A percentile compares a stretch with the other conserved stretches of the same genome.
Conservation (phyloP, 2,888 invertebrate species). For the Noctua pronuba region DNA sequence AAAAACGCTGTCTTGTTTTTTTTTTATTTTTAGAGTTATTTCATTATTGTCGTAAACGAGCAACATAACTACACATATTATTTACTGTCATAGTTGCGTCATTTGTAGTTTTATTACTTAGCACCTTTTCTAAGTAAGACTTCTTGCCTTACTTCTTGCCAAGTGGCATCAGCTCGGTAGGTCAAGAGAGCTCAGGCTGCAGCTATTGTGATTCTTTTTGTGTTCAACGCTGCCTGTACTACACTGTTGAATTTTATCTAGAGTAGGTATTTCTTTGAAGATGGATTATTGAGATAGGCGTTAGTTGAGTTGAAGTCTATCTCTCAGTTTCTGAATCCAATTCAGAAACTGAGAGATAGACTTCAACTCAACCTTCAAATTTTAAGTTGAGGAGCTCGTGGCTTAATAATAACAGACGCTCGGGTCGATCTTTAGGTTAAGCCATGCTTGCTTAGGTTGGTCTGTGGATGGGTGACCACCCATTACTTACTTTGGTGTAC, state of each 20-base stretch:
- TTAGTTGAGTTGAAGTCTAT: slow-evolving; percentile 3
- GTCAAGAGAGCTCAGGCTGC: slow-evolving; percentile 62
- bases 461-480: too few relatives aligned
- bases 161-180: slow-evolving; percentile 32
- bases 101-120: neutral
- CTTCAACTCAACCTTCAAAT: too few relatives aligned
- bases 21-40: too few relatives aligned
- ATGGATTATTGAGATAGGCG: slow-evolving; percentile 3
- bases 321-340: neutral
- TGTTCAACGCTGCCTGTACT: slow-evolving; percentile 27
- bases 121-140: neutral
- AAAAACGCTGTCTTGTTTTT: too few relatives aligned
- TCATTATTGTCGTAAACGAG: too few relatives aligned
- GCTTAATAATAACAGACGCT: too few relatives aligned
- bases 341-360: too few relatives aligned
- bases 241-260: slow-evolving; percentile 40
- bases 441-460: too few relatives aligned
- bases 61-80: neutral
- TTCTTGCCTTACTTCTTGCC: too few relatives aligned
- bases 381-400: too few relatives aligned
- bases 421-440: too few relatives aligned
- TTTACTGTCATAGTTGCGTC: neutral
- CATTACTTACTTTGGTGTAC: too few relatives aligned
- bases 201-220: slow-evolving; percentile 63
- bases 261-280: slow-evolving; percentile 23